Evolutionary conservation across 2,888 invertebrate genomes (phyloP).

Genomic region (Amblyjoppa proteus): DNA sequence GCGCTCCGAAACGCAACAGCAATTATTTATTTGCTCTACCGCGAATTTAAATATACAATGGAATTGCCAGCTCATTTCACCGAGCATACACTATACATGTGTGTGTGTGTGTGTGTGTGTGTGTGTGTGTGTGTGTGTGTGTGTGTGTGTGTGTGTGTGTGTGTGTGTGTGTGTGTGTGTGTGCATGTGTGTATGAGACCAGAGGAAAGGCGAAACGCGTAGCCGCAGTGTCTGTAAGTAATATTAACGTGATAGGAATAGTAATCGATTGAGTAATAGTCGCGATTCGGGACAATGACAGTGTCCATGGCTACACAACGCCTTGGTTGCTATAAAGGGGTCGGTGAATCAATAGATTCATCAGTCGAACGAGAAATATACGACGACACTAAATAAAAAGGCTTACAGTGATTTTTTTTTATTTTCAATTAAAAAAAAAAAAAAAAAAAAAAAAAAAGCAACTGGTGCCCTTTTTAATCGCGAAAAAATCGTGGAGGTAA

Average conservation of each 20-base stretch:
- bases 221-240: conserved; percentile 59
- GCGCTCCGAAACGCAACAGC: not conserved
- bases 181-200: not conserved
- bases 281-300: conserved; percentile 75
- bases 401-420: conserved; percentile 2
- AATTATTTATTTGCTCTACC: not conserved
- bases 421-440: not conserved
- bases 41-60: conserved; percentile 35
- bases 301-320: conserved; percentile 69
- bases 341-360: conserved; percentile 76
- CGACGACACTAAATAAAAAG: conserved; percentile 35
- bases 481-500: conserved; percentile 26
- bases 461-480: not conserved
- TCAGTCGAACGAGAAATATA: conserved; percentile 72
- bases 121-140: not conserved
- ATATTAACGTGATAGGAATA: conserved; percentile 75
- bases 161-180: not conserved
- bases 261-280: conserved; percentile 76
- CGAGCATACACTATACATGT: not conserved
- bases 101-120: too few relatives aligned
- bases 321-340: conserved; percentile 76
- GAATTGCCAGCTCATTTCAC: not conserved
- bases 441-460: not conserved
- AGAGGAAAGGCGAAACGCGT: conserved; percentile 37
- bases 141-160: not conserved